These are phyloP conservation scores for Meda fulgida DNA, from an alignment of 2,797 vertebrate genomes.

Conservation along the genomic window DNA sequence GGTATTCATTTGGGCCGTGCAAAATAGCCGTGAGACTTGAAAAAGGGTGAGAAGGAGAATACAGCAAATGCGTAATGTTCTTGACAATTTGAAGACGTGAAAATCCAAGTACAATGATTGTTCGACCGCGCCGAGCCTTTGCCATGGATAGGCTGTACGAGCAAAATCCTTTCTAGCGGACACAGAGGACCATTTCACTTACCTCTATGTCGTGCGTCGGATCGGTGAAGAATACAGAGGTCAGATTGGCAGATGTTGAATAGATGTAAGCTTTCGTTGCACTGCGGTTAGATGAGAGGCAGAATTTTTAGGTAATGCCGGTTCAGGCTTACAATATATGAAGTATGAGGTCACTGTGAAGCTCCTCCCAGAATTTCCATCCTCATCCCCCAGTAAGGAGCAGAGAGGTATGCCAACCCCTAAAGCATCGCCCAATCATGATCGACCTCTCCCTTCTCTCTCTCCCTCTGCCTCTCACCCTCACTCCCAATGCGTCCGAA, in stretches of 20 bases:
- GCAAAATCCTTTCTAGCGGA: neutral
- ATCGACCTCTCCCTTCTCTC: conserved; percentile 23
- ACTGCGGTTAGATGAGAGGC: conserved; percentile 47
- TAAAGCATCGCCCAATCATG: conserved; percentile 49
- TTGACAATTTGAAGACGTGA: conserved; percentile 4
- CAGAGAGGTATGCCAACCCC: conserved; percentile 50
- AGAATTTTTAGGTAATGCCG: conserved; percentile 59
- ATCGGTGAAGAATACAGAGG: conserved; percentile 37
- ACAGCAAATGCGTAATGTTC: conserved; percentile 2
- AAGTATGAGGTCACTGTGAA: conserved; percentile 58
- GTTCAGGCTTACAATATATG: conserved; percentile 62
- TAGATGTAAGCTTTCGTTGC: conserved; percentile 42
- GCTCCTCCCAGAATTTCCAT: conserved; percentile 63
- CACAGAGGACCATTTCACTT: neutral
- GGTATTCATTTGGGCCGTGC: conserved; percentile 55
- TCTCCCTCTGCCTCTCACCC: conserved; percentile 7
- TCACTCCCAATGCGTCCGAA: conserved; percentile 17
- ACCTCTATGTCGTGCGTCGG: conserved; percentile 45
- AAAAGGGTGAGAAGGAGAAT: neutral
- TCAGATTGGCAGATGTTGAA: conserved; percentile 53
- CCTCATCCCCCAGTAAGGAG: conserved; percentile 45
- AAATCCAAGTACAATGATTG: conserved; percentile 10
- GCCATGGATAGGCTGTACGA: neutral
- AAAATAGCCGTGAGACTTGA: conserved; percentile 63
- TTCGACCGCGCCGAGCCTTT: conserved; percentile 9